These are phyloP conservation scores for Romanogobio albipinnatus DNA, from an alignment of 2,113 vertebrate species.

Conservation along the genomic window DNA sequence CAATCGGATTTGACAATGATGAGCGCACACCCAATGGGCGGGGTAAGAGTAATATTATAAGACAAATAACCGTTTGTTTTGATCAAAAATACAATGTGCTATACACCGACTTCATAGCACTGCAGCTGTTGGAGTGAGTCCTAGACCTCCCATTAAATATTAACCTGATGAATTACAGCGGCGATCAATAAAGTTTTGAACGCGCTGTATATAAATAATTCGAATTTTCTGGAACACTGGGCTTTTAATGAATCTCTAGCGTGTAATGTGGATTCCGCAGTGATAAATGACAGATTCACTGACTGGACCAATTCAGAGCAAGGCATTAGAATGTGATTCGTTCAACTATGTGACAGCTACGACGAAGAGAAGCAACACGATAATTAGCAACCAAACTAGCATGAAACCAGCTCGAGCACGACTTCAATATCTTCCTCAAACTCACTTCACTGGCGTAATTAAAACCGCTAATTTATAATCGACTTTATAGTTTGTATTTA, in stretches of 20 bases:
- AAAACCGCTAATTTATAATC: background rate
- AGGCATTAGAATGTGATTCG: background rate
- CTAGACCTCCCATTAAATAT: no score
- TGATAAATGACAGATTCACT: slow-evolving; percentile 3
- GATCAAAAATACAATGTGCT: slow-evolving; percentile 43
- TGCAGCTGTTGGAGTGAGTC: slow-evolving; percentile 20
- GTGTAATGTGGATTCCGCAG: background rate
- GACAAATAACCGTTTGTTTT: slow-evolving; percentile 43
- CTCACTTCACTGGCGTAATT: slow-evolving; percentile 13
- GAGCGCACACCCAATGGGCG: slow-evolving; percentile 51
- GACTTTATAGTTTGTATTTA: slow-evolving; percentile 47
- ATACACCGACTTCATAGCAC: slow-evolving; percentile 63
- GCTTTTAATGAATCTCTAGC: slow-evolving; percentile 1
- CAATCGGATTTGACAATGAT: slow-evolving; percentile 33
- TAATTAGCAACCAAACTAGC: background rate
- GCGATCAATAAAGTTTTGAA: slow-evolving; percentile 27
- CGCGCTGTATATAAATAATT: background rate
- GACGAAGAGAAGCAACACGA: background rate
- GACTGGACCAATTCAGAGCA: background rate
- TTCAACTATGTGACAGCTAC: background rate
- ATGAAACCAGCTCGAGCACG: background rate
- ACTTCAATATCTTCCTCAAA: slow-evolving; percentile 9
- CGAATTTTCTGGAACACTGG: background rate
- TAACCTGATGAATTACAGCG: slow-evolving; percentile 9
- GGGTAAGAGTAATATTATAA: slow-evolving; percentile 49